phyloP scores from a whole-genome alignment of 2,888 invertebrate genomes.

The Phytoseiulus persimilis region DNA sequence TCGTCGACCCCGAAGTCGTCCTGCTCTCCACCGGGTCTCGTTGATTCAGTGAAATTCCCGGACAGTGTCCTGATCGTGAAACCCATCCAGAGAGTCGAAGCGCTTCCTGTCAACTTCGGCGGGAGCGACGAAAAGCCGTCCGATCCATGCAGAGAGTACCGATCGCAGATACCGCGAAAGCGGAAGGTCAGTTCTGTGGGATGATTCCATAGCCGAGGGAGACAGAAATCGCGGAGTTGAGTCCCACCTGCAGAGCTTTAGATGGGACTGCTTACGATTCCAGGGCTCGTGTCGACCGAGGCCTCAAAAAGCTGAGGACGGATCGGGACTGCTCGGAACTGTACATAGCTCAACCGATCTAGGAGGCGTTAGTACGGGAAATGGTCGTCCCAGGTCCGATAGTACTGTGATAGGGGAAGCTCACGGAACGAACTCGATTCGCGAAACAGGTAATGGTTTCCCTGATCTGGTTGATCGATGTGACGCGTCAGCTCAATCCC shows the following conservation, averaged over 20 bases:
- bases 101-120: neutral
- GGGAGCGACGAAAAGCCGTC: neutral
- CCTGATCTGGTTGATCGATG: too few relatives aligned
- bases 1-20: conserved; percentile 12
- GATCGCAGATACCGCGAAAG: neutral
- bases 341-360: neutral
- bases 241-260: neutral
- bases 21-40: conserved; percentile 1
- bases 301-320: neutral
- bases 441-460: neutral
- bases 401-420: conserved; percentile 6
- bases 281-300: neutral
- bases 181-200: neutral
- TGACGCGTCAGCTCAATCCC: too few relatives aligned
- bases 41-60: neutral
- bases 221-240: too few relatives aligned
- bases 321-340: too few relatives aligned
- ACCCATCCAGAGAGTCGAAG: conserved; percentile 26
- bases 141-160: neutral
- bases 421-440: too few relatives aligned
- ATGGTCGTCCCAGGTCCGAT: neutral
- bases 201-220: too few relatives aligned
- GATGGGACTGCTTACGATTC: neutral
- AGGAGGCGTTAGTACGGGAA: neutral
- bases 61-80: conserved; percentile 6